Percentiles rank a stretch among this genome's conserved stretches.
These are phyloP conservation scores for Erpobdella octoculata DNA, from an alignment of 2,888 invertebrate genomes.

Conservation along the genomic window DNA sequence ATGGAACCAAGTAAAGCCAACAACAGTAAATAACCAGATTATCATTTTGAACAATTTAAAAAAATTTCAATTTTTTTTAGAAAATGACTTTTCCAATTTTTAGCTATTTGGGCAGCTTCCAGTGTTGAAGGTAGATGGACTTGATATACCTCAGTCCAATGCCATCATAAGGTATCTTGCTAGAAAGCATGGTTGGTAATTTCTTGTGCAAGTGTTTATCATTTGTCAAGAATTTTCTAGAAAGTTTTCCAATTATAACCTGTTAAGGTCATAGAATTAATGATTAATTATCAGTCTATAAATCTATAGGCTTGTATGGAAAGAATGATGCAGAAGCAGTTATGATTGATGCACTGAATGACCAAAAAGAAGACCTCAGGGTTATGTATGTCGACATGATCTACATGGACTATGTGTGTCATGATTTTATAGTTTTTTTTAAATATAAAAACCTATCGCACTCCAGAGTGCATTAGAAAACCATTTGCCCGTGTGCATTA, in stretches of 20 bases:
- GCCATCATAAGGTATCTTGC: constrained; percentile 42
- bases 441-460: no score
- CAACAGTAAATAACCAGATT: background rate
- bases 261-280: background rate
- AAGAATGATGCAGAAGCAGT: constrained; percentile 34
- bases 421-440: no score
- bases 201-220: background rate
- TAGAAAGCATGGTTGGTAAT: constrained; percentile 41
- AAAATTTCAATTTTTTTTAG: no score
- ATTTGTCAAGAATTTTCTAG: background rate
- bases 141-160: constrained; percentile 42
- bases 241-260: background rate
- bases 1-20: constrained; percentile 20
- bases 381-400: constrained; percentile 40
- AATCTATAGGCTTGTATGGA: constrained; percentile 40
- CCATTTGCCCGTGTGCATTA: no score
- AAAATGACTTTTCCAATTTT: no score
- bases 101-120: constrained; percentile 43
- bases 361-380: constrained; percentile 43
- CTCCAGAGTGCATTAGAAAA: no score
- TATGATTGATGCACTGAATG: constrained; percentile 42
- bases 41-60: background rate
- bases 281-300: background rate
- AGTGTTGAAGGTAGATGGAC: constrained; percentile 36
- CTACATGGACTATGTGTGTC: constrained; percentile 43